Evolutionary conservation across 2,888 invertebrate species (phyloP).

Genomic region (Hyalella azteca): DNA sequence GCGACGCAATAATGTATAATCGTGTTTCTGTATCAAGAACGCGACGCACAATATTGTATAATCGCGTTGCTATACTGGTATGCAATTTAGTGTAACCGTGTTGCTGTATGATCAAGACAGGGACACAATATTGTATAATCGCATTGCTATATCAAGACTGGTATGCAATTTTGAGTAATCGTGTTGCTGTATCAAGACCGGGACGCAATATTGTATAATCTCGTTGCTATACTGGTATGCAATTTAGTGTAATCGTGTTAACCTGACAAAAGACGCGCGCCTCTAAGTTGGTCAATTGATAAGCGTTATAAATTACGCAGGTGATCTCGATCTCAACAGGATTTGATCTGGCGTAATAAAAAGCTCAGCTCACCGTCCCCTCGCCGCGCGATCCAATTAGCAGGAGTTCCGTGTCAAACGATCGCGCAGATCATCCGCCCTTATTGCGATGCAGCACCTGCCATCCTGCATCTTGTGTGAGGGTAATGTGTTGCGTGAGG

Average conservation of each 20-base stretch:
- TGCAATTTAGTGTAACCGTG: too few relatives aligned
- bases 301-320: not conserved
- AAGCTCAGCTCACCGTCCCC: conserved; percentile 2
- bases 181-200: too few relatives aligned
- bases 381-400: not conserved
- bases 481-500: not conserved
- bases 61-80: too few relatives aligned
- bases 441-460: not conserved
- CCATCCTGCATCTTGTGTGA: not conserved
- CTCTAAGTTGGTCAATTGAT: conserved; percentile 8
- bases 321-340: conserved; percentile 12
- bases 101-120: too few relatives aligned
- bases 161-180: too few relatives aligned
- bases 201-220: too few relatives aligned
- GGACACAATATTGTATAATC: too few relatives aligned
- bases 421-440: not conserved
- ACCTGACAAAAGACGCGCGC: not conserved
- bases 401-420: not conserved
- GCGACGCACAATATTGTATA: too few relatives aligned
- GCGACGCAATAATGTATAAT: too few relatives aligned
- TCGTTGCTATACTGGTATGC: too few relatives aligned
- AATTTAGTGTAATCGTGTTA: not conserved
- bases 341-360: not conserved
- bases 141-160: too few relatives aligned
- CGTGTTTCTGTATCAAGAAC: too few relatives aligned